A percentile compares a stretch with the other conserved stretches of the same genome.
These are phyloP conservation scores for Rhabdomys pumilio DNA, from an alignment of 2,797 vertebrate genomes.

Conservation along the genomic window DNA sequence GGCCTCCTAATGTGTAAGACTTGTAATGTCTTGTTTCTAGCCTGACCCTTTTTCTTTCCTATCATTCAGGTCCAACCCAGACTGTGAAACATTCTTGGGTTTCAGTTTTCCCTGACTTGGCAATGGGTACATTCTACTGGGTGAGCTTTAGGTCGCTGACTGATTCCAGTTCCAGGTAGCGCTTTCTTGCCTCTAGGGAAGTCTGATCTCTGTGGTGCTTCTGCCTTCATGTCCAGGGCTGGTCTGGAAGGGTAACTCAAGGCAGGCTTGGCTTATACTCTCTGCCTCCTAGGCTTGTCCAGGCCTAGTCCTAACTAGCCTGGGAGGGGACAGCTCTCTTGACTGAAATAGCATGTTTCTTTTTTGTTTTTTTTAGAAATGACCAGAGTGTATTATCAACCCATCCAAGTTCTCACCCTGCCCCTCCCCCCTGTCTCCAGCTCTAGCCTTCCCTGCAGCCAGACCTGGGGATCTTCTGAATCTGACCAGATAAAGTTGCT, in stretches of 20 bases:
- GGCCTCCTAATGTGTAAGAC: not conserved
- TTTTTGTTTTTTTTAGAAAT: not conserved
- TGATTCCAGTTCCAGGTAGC: not conserved
- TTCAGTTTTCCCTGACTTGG: not conserved
- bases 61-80: not conserved
- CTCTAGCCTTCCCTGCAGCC: not conserved
- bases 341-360: not conserved
- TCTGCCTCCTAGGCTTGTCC: not conserved
- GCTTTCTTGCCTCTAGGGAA: not conserved
- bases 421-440: not conserved
- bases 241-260: constrained; percentile 17
- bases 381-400: not conserved
- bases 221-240: not conserved
- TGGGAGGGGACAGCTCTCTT: not conserved
- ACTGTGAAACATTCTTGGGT: not conserved
- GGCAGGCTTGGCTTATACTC: not conserved
- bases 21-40: not conserved
- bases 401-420: not conserved
- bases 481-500: not conserved
- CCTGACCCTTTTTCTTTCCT: not conserved
- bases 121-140: not conserved
- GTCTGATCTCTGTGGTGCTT: not conserved
- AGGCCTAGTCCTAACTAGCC: not conserved
- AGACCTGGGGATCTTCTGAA: not conserved
- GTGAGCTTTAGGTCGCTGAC: not conserved